phyloP scores from a whole-genome alignment of 2,888 invertebrate genomes.

The Drosophila austrosaltans region DNA sequence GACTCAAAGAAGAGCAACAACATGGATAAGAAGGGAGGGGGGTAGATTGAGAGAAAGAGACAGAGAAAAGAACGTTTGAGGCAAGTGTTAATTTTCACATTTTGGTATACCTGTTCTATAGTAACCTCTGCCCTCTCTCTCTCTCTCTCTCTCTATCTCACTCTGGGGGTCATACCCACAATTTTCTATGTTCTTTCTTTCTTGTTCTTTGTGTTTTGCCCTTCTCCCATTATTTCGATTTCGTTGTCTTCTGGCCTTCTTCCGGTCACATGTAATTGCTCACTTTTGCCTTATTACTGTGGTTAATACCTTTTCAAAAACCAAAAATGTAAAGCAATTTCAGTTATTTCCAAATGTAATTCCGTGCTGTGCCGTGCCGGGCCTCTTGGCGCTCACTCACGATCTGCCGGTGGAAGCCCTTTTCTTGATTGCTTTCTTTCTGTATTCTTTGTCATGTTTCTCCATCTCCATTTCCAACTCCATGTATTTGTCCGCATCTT shows the following conservation, averaged over 20 bases:
- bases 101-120: conserved; percentile 2
- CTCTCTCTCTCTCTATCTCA: background rate
- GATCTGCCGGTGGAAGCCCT: conserved; percentile 11
- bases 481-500: background rate
- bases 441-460: conserved; percentile 6
- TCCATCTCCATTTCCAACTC: background rate
- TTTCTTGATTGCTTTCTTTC: conserved; percentile 19
- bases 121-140: conserved; percentile 8
- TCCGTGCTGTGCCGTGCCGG: conserved; percentile 10
- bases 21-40: background rate
- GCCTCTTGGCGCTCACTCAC: conserved; percentile 14
- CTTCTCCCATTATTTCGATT: background rate
- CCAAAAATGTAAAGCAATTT: conserved; percentile 16
- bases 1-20: background rate
- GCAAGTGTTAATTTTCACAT: conserved; percentile 16
- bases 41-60: background rate
- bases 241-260: background rate
- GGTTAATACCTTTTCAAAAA: conserved; percentile 12
- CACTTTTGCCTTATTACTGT: conserved; percentile 11
- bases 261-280: conserved; percentile 22
- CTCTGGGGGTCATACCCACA: conserved; percentile 7
- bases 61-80: background rate
- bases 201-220: background rate
- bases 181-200: background rate
- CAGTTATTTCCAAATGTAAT: conserved; percentile 14